These are phyloP conservation scores for Lagopus muta DNA, from an alignment of 2,113 vertebrate species.

Conservation along the genomic window DNA sequence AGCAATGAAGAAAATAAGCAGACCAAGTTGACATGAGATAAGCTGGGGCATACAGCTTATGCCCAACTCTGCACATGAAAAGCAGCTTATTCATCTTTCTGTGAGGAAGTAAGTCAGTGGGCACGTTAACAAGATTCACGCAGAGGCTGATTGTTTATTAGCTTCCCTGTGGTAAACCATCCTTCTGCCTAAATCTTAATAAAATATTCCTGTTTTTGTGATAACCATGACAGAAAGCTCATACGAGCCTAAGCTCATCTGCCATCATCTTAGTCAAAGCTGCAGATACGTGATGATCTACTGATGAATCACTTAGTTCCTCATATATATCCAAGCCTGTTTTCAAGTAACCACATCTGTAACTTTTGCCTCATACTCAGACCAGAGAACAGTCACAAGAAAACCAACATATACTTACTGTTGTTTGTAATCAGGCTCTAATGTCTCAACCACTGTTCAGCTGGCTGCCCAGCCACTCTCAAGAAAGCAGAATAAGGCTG, in stretches of 20 bases:
- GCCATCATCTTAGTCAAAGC: neutral
- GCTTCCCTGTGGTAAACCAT: accelerated
- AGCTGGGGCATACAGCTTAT: neutral
- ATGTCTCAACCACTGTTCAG: neutral
- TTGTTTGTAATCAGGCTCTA: neutral
- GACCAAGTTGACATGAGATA: neutral
- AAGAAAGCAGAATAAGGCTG: neutral
- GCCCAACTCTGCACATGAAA: neutral
- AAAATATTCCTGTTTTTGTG: neutral
- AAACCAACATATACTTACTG: neutral
- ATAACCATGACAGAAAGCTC: neutral
- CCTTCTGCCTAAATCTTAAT: neutral
- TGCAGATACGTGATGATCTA: neutral
- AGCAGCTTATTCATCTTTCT: neutral
- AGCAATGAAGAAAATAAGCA: accelerated
- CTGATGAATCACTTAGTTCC: neutral
- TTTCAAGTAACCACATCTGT: accelerated
- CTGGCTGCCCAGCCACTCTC: neutral
- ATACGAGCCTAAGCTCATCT: neutral
- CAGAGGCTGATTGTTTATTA: neutral
- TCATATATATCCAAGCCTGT: neutral
- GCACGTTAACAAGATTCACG: neutral
- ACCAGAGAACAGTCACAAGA: neutral
- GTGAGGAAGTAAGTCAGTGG: neutral
- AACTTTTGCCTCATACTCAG: neutral